Evolutionary conservation across 2,888 invertebrate genomes (phyloP), one percentile per base, ranked within the genome.

Genomic region (Drymonia ruficornis): DNA sequence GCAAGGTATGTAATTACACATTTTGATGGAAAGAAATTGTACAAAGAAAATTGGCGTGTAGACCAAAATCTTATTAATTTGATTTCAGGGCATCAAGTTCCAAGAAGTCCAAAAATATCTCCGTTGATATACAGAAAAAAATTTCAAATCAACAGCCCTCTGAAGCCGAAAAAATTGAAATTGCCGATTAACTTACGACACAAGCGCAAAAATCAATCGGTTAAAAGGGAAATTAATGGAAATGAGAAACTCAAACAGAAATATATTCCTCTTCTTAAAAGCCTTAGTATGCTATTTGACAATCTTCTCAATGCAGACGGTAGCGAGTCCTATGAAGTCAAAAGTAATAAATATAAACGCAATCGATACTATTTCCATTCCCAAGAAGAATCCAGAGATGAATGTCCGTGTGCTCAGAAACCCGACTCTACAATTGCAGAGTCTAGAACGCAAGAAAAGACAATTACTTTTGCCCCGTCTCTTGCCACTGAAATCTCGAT

Each of bases 201-300:
- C 34, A 84, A 79, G 63, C 74, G 78, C 11, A 85, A 74, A 56
- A 83, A 76, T 55, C 76, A 80, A 61, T 79, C 84, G 1, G 63
- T 65, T 34, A 89, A 90, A 76, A 74, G 84, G 53, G 84, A 89
- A 68, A 75, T 81, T 44, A 60, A 68, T 58, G 76, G 79, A 63
- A 73, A 89, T 85, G 86, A 77, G 50, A 70, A 76, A 54, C 74
- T 84, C 66, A 80, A 80, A 63, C 74, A 78, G 40, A 87, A 89
- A 72, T 84, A 89, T 65, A 81, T 87, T 49, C 90, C 91, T 45
- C 72, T 92, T 50, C 86, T 91, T 77, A 88, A 80, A 61, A 89
- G 82, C 75, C 77, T 92, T 78, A 80, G 84, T 69, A 65, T 89
- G 76, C 68, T 92, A 71, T 83, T 92, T 79, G 86, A 90, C 78